phyloP scores from a whole-genome alignment of 2,888 invertebrate genomes.

The Caenorhabditis wallacei region DNA sequence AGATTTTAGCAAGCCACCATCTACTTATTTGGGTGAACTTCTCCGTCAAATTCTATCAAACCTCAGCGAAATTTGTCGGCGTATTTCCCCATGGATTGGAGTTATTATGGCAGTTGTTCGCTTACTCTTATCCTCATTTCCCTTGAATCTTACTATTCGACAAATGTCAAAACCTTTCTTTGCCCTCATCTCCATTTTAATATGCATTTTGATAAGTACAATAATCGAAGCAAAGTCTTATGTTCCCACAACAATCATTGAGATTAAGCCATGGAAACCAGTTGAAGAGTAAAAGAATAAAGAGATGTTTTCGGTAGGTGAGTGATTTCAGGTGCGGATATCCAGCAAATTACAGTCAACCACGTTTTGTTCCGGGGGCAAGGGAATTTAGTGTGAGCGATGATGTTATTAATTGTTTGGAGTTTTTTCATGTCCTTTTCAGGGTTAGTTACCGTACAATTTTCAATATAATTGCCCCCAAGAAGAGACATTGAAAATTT shows the following conservation, averaged over 20 bases:
- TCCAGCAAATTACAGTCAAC: not conserved
- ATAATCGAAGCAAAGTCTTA: not conserved
- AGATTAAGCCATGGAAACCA: not conserved
- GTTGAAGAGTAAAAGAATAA: not conserved
- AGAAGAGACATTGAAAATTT: too few relatives aligned
- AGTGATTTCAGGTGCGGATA: slow-evolving; percentile 1
- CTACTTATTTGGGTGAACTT: not conserved
- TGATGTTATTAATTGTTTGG: not conserved
- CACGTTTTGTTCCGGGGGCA: not conserved
- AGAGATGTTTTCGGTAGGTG: too few relatives aligned
- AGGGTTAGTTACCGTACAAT: too few relatives aligned
- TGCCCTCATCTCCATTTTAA: not conserved
- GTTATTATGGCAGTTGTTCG: not conserved
- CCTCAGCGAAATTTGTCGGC: not conserved
- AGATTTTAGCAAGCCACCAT: not conserved
- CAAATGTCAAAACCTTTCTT: not conserved
- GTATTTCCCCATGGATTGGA: not conserved
- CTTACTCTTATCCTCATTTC: not conserved
- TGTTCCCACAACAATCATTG: not conserved
- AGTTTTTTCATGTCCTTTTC: not conserved
- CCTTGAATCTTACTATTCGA: not conserved
- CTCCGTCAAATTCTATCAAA: not conserved
- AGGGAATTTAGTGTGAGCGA: not conserved
- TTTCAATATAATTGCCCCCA: too few relatives aligned
- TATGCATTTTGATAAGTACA: not conserved